These are phyloP conservation scores for Hirundichthys speculiger DNA, from an alignment of 2,113 vertebrate species.

Conservation along the genomic window DNA sequence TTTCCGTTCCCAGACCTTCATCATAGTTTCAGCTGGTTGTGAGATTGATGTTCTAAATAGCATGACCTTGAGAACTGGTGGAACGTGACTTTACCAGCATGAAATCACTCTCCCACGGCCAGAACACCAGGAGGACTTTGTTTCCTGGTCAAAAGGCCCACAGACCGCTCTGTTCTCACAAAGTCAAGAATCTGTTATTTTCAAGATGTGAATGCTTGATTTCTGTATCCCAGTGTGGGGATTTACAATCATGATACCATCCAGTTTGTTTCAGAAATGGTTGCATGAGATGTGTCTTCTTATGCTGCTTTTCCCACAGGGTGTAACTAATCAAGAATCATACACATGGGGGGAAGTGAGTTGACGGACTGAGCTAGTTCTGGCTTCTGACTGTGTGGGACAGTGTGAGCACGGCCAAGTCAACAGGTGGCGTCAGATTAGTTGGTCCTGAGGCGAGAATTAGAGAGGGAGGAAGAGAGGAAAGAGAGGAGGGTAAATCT, in stretches of 20 bases:
- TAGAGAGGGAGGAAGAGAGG: constrained; percentile 24
- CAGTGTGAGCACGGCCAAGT: constrained; percentile 56
- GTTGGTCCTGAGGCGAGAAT: constrained; percentile 64
- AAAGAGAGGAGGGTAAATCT: constrained; percentile 42
- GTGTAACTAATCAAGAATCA: constrained; percentile 46
- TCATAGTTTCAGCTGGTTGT: constrained; percentile 66
- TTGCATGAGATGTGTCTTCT: constrained; percentile 34
- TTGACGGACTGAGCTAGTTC: constrained; percentile 47
- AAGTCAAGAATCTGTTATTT: constrained; percentile 14
- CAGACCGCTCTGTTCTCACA: constrained; percentile 31
- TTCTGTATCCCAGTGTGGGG: constrained; percentile 17
- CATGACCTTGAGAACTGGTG: constrained; percentile 66
- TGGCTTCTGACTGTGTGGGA: constrained; percentile 58
- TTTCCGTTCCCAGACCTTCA: constrained; percentile 53
- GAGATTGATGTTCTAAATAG: constrained; percentile 55
- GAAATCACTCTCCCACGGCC: constrained; percentile 37
- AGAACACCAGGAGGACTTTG: constrained; percentile 6
- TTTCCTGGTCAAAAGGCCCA: constrained; percentile 1
- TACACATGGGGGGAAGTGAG: constrained; percentile 16
- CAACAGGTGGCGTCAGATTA: constrained; percentile 78
- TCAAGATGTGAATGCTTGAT: constrained; percentile 14
- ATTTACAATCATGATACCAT: constrained; percentile 1
- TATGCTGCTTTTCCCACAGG: constrained; percentile 49
- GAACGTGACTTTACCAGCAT: constrained; percentile 55
- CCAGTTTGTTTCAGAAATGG: constrained; percentile 26